Percentiles rank a stretch among this genome's conserved stretches.
Conservation (phyloP, 2,113 vertebrate genomes). For the Saguinus midas region DNA sequence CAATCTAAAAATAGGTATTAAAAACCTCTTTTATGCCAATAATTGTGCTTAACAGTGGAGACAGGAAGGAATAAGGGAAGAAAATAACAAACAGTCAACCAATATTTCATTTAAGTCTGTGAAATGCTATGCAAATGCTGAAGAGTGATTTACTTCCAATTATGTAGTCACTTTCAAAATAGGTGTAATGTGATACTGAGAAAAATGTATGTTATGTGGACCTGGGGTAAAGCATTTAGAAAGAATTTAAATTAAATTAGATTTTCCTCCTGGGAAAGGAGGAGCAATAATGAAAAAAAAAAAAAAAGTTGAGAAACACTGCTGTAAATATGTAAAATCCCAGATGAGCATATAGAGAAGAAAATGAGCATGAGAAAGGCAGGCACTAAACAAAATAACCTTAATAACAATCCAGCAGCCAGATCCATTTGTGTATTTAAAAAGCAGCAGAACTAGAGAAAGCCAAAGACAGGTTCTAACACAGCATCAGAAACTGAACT, state of each 20-base stretch:
- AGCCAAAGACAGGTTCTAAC: not conserved
- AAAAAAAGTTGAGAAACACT: not conserved
- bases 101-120: no score
- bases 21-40: no score
- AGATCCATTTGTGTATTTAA: not conserved
- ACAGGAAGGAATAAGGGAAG: no score
- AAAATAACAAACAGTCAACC: no score
- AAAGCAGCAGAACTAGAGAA: not conserved
- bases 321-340: not conserved
- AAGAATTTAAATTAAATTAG: constrained; percentile 42
- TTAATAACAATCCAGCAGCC: not conserved
- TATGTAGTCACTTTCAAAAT: no score
- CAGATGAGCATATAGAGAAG: not conserved
- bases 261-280: not conserved
- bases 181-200: no score
- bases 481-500: not conserved
- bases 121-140: no score
- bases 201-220: no score
- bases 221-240: not conserved
- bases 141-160: no score
- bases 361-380: not conserved
- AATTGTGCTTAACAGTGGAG: no score
- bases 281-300: not conserved
- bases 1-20: no score
- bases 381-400: not conserved